These are phyloP conservation scores for Triplophysa siluroides DNA, from an alignment of 2,113 vertebrate genomes.

Conservation along the genomic window DNA sequence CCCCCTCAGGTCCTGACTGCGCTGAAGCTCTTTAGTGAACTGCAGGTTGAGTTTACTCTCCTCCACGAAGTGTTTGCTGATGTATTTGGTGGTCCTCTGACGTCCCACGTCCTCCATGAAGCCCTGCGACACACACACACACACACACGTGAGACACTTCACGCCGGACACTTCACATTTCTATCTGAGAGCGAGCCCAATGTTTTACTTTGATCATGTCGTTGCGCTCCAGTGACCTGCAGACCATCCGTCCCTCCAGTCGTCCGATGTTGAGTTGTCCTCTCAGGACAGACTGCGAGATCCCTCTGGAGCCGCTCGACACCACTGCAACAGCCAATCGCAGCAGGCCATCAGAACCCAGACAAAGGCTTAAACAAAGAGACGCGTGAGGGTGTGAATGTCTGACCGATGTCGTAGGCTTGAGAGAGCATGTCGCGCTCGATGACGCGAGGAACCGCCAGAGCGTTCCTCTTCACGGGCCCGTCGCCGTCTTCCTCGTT, in stretches of 20 bases:
- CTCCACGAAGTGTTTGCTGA: conserved; percentile 84
- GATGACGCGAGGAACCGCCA: conserved; percentile 77
- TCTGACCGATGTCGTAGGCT: conserved; percentile 88
- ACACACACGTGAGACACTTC: conserved; percentile 4
- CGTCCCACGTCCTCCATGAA: conserved; percentile 97
- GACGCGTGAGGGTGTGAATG: neutral
- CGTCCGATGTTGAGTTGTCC: conserved; percentile 87
- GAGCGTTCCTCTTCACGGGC: conserved; percentile 62
- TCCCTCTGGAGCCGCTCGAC: conserved; percentile 84
- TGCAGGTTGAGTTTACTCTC: conserved; percentile 84
- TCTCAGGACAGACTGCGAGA: conserved; percentile 83
- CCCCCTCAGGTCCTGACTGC: conserved; percentile 80
- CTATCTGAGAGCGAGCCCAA: neutral
- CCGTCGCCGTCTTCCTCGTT: conserved; percentile 69
- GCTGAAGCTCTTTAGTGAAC: conserved; percentile 86
- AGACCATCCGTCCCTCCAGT: conserved; percentile 91
- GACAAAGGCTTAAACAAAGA: too few relatives aligned
- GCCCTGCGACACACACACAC: conserved; percentile 71
- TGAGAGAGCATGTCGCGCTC: conserved; percentile 89
- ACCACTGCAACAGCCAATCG: conserved; percentile 76
- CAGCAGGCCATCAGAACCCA: neutral
- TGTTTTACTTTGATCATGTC: conserved; percentile 83
- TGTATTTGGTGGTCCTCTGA: conserved; percentile 92
- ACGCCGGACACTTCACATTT: too few relatives aligned
- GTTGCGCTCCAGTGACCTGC: conserved; percentile 84